Percentiles rank a stretch among this genome's conserved stretches.
These are phyloP conservation scores for Oceanodroma leucorhoa DNA, from an alignment of 2,797 vertebrate species.

Conservation along the genomic window DNA sequence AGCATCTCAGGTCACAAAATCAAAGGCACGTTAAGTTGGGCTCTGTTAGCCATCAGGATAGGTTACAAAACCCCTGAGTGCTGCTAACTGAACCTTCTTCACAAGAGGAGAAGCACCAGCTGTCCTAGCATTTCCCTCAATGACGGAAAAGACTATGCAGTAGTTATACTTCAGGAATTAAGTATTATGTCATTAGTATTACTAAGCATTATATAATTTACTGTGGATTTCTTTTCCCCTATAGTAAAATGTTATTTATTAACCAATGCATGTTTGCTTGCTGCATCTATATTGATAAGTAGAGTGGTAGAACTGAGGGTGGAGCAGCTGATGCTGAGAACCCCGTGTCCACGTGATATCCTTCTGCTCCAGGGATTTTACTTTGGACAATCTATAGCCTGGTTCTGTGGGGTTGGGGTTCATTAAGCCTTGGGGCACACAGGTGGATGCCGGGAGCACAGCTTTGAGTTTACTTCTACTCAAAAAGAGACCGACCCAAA, in stretches of 20 bases:
- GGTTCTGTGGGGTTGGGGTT: neutral
- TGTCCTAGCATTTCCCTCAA: neutral
- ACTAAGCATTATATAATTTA: neutral
- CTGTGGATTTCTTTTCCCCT: neutral
- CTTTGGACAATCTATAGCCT: neutral
- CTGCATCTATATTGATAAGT: neutral
- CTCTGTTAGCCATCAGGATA: neutral
- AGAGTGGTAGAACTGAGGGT: neutral
- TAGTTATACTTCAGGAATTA: neutral
- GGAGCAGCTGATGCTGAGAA: neutral
- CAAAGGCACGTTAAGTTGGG: neutral
- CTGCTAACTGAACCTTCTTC: neutral
- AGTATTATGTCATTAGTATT: neutral
- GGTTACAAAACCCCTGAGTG: neutral
- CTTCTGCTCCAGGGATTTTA: neutral
- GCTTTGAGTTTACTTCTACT: neutral
- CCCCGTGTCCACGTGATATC: accelerated
- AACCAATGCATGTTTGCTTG: neutral
- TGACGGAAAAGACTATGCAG: neutral
- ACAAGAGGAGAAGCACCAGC: neutral
- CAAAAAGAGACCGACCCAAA: neutral
- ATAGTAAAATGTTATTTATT: neutral
- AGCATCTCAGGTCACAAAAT: neutral
- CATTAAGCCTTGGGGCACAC: neutral
- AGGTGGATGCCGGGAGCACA: neutral